Evolutionary conservation across 2,888 invertebrate genomes (phyloP).

Genomic region (Lingula anatina): DNA sequence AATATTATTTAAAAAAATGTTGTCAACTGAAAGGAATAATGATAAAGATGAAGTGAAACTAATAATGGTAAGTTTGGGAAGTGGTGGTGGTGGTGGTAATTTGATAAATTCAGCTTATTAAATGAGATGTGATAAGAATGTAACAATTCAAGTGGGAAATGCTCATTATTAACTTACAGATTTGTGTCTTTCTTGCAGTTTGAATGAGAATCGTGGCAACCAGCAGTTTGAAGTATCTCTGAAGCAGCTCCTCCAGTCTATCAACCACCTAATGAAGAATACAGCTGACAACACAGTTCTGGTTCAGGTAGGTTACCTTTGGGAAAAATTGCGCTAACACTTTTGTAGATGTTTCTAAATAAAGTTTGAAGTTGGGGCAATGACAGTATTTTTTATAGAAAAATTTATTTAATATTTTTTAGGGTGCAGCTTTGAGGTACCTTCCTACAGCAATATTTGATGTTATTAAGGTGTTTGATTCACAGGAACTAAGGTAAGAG

Average conservation of each 20-base stretch:
- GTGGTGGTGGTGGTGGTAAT: too few relatives aligned
- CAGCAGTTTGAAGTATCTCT: conserved; percentile 63
- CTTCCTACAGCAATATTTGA: conserved; percentile 83
- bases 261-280: conserved; percentile 69
- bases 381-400: background rate
- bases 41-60: too few relatives aligned
- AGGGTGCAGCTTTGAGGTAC: conserved; percentile 87
- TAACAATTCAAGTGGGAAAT: too few relatives aligned
- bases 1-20: too few relatives aligned
- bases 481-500: conserved; percentile 72
- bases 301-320: conserved; percentile 32
- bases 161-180: too few relatives aligned
- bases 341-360: too few relatives aligned
- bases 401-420: conserved; percentile 56
- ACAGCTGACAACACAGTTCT: conserved; percentile 30
- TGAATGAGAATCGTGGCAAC: conserved; percentile 61
- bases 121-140: too few relatives aligned
- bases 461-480: conserved; percentile 70
- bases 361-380: too few relatives aligned
- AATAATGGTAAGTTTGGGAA: too few relatives aligned
- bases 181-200: conserved; percentile 35
- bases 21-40: too few relatives aligned
- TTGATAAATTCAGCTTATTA: too few relatives aligned
- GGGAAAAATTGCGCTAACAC: too few relatives aligned
- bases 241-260: conserved; percentile 66